These are phyloP conservation scores for Paedocypris micromegethes DNA, from an alignment of 2,797 vertebrate genomes.

Conservation along the genomic window DNA sequence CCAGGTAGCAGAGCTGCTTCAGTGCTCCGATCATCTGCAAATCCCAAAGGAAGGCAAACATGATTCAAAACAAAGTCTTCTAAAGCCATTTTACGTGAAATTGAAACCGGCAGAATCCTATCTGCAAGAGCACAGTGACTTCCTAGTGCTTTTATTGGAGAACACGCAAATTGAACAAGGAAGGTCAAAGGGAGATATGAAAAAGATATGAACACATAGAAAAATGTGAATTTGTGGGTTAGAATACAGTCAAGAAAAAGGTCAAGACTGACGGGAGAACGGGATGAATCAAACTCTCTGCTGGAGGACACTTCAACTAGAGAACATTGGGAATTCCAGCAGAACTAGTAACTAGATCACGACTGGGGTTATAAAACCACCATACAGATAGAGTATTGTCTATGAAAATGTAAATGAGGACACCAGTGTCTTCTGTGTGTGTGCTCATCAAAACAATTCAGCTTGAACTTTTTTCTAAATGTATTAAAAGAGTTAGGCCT, in stretches of 20 bases:
- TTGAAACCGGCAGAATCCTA: no score
- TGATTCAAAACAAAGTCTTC: no score
- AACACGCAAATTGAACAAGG: background rate
- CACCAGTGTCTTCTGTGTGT: no score
- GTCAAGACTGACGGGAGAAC: constrained; percentile 7
- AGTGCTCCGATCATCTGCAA: constrained; percentile 84
- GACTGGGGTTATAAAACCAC: no score
- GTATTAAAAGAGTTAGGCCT: no score
- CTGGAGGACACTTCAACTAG: background rate
- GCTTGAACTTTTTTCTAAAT: no score
- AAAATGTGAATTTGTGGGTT: background rate
- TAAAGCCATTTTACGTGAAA: no score
- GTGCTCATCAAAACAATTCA: no score
- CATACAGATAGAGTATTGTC: background rate
- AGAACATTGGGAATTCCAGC: constrained; percentile 9
- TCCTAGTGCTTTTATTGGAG: no score
- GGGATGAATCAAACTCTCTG: constrained; percentile 2
- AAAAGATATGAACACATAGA: background rate
- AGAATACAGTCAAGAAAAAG: background rate
- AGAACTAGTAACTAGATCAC: background rate
- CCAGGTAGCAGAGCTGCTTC: constrained; percentile 90
- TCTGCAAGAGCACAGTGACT: no score
- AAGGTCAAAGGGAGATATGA: background rate
- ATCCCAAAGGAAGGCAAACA: constrained; percentile 3
- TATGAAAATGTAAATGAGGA: no score